Percentiles rank a stretch among this genome's conserved stretches.
phyloP scores from a whole-genome alignment of 2,113 vertebrate species.

The Natator depressus region DNA sequence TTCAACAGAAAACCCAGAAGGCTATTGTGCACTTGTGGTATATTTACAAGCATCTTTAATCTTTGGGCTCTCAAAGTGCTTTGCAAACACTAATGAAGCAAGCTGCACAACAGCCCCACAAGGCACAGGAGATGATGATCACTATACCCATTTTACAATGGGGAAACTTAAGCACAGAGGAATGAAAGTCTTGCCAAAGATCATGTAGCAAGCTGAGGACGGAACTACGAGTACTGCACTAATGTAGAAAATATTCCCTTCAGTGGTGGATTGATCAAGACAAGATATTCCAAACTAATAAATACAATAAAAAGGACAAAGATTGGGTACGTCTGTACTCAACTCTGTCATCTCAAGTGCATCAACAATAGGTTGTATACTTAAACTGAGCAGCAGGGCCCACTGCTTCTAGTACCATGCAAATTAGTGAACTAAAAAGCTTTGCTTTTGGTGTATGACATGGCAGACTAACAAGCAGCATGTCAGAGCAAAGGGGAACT shows the following conservation, averaged over 20 bases:
- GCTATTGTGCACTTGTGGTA: conserved; percentile 29
- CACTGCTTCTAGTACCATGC: background rate
- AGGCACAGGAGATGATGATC: conserved; percentile 66
- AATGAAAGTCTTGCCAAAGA: conserved; percentile 37
- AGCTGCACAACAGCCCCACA: conserved; percentile 48
- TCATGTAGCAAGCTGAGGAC: conserved; percentile 36
- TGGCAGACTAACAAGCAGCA: background rate
- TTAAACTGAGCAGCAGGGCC: background rate
- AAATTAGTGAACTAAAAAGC: background rate
- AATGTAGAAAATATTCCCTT: conserved; percentile 59
- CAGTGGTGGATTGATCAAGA: background rate
- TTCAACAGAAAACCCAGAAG: conserved; percentile 67
- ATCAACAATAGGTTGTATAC: background rate
- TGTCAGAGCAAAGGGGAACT: background rate
- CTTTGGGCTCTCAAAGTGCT: conserved; percentile 12
- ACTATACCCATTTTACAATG: conserved; percentile 26
- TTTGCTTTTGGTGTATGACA: background rate
- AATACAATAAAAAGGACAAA: background rate
- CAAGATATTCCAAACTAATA: background rate
- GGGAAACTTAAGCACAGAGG: conserved; percentile 38
- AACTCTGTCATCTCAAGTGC: background rate
- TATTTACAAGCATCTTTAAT: conserved; percentile 70
- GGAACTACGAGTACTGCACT: conserved; percentile 14
- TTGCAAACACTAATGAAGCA: conserved; percentile 63
- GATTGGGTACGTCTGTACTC: background rate